phyloP scores from a whole-genome alignment of 1,140 invertebrate species.

The Eurytemora carolleeae region DNA sequence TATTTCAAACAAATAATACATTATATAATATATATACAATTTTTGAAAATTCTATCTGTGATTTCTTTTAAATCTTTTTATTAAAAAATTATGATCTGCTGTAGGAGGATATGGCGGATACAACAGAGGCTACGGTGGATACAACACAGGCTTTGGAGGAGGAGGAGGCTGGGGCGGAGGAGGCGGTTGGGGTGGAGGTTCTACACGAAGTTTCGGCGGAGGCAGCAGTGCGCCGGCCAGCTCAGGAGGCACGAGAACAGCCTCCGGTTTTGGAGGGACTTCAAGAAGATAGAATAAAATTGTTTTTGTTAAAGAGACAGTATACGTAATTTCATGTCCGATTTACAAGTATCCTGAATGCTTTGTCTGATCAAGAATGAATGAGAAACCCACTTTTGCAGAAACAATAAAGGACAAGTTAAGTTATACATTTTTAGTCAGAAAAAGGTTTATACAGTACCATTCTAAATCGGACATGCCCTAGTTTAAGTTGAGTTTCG shows the following conservation, averaged over 20 bases:
- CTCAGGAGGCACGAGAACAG: conserved; percentile 21
- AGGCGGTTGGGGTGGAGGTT: conserved; percentile 10
- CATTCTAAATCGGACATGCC: too few relatives aligned
- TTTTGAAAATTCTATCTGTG: neutral
- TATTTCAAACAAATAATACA: neutral
- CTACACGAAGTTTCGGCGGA: conserved; percentile 1
- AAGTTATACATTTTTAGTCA: too few relatives aligned
- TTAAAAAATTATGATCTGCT: neutral
- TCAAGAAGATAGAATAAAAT: conserved; percentile 21
- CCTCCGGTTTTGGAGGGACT: conserved; percentile 24
- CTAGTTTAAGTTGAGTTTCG: too few relatives aligned
- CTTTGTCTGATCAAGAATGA: too few relatives aligned
- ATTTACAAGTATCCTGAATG: too few relatives aligned
- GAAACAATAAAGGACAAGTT: too few relatives aligned
- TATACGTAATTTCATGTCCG: too few relatives aligned
- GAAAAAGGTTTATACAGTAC: too few relatives aligned
- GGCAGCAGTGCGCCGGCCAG: conserved; percentile 9
- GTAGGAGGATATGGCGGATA: neutral
- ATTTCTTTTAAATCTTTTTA: neutral
- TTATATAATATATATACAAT: neutral
- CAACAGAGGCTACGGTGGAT: conserved; percentile 5
- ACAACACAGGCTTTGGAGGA: conserved; percentile 15
- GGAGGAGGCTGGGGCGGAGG: conserved; percentile 16
- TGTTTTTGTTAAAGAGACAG: too few relatives aligned
- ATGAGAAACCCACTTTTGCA: too few relatives aligned